A percentile compares a stretch with the other conserved stretches of the same genome.
Conservation (phyloP, 2,113 vertebrate species). For the Garra rufa region DNA sequence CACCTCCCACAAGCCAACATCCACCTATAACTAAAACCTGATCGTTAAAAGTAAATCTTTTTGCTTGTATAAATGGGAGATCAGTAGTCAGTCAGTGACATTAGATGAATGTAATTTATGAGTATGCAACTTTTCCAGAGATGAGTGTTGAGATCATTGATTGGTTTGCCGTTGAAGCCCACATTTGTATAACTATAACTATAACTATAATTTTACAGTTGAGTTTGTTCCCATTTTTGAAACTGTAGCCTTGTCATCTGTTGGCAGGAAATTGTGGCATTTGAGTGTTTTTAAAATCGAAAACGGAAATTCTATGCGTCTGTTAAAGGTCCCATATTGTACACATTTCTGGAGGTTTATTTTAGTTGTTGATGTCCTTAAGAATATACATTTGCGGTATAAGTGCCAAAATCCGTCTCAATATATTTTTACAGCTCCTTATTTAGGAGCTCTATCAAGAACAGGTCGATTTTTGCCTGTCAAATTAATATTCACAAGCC, state of each 20-base stretch:
- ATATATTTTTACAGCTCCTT: too few relatives aligned
- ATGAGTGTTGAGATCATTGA: background rate
- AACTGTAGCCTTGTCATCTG: background rate
- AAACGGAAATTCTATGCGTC: too few relatives aligned
- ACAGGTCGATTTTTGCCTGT: too few relatives aligned
- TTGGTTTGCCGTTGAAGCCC: background rate
- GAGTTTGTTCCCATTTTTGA: background rate
- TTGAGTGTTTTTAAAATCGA: background rate
- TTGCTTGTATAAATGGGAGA: constrained; percentile 27
- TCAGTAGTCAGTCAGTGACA: constrained; percentile 16
- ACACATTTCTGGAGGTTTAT: too few relatives aligned
- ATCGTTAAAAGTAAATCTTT: constrained; percentile 29
- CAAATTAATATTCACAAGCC: too few relatives aligned
- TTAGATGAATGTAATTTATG: background rate
- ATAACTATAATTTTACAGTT: constrained; percentile 3
- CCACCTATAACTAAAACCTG: constrained; percentile 32
- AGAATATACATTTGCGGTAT: too few relatives aligned
- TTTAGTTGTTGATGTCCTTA: too few relatives aligned
- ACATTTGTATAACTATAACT: background rate
- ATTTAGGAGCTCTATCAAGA: too few relatives aligned
- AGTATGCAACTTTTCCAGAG: background rate
- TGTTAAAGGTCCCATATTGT: too few relatives aligned
- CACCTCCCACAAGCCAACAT: constrained; percentile 20
- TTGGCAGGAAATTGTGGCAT: background rate
- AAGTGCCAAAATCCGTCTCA: too few relatives aligned